Percentiles rank a stretch among this genome's conserved stretches.
Evolutionary conservation across 2,113 vertebrate genomes (phyloP).

Genomic region (Athene cunicularia): DNA sequence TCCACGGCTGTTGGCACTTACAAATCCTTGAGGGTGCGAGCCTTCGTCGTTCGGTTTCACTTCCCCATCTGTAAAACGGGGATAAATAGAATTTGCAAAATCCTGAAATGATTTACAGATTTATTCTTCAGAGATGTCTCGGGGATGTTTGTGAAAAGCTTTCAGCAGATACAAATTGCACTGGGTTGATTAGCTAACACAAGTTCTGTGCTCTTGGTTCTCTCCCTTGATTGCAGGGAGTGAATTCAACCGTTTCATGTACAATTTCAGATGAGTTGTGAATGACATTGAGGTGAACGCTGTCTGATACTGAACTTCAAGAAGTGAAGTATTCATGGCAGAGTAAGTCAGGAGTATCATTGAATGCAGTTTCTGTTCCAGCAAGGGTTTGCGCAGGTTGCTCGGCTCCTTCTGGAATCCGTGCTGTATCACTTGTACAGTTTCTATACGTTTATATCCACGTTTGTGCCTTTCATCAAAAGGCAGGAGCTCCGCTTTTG

Average conservation of each 20-base stretch:
- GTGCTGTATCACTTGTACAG: rapidly evolving
- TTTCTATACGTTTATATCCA: not conserved
- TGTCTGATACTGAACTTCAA: not conserved
- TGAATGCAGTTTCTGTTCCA: not conserved
- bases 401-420: not conserved
- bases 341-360: not conserved
- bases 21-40: not conserved
- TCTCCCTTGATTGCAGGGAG: conserved; percentile 24
- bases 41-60: not conserved
- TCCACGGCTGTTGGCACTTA: not conserved
- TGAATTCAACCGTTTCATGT: conserved; percentile 28
- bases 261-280: conserved; percentile 32
- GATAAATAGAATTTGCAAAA: not conserved
- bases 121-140: not conserved
- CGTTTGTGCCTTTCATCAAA: not conserved
- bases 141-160: not conserved
- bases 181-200: conserved; percentile 4
- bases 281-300: conserved; percentile 14
- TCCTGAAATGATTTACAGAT: not conserved
- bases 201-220: not conserved
- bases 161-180: conserved; percentile 8
- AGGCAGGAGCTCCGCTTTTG: not conserved
- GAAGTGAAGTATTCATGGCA: not conserved
- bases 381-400: not conserved
- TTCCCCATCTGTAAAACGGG: not conserved